Conservation (phyloP, 2,113 vertebrate species). For the Antennarius striatus region DNA sequence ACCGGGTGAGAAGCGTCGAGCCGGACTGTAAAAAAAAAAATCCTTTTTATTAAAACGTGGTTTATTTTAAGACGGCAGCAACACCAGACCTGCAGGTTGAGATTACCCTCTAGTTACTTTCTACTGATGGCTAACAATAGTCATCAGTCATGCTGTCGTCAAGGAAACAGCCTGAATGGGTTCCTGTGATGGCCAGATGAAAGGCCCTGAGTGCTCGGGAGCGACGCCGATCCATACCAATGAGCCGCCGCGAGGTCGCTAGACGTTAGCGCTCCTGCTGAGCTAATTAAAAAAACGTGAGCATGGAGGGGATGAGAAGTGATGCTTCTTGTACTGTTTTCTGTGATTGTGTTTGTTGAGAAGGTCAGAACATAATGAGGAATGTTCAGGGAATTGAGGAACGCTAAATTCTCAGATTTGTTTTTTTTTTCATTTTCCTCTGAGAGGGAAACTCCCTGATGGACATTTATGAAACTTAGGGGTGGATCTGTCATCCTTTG, state of each 20-base stretch:
- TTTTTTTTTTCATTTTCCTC: no score
- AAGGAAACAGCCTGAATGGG: constrained; percentile 56
- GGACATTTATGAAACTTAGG: no score
- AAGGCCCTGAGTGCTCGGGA: constrained; percentile 48
- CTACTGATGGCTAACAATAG: constrained; percentile 58
- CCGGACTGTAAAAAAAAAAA: constrained; percentile 1
- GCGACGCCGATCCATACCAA: constrained; percentile 58
- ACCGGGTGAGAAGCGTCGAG: not conserved
- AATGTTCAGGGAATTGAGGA: no score
- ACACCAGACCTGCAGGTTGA: not conserved
- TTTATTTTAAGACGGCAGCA: constrained; percentile 43
- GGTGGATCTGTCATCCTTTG: no score
- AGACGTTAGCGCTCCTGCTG: constrained; percentile 16
- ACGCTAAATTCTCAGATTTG: no score
- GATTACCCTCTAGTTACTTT: constrained; percentile 49
- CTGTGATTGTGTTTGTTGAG: no score
- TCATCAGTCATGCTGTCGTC: constrained; percentile 69
- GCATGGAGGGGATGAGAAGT: no score
- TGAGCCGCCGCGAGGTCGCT: constrained; percentile 39
- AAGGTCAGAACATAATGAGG: no score
- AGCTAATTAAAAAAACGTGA: not conserved
- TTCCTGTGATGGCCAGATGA: constrained; percentile 65
- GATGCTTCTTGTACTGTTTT: no score
- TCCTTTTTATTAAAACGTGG: constrained; percentile 27
- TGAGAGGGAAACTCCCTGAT: no score